Base-by-base conservation (phyloP, 2,797 vertebrate species). In the Coregonus sp. region DNA sequence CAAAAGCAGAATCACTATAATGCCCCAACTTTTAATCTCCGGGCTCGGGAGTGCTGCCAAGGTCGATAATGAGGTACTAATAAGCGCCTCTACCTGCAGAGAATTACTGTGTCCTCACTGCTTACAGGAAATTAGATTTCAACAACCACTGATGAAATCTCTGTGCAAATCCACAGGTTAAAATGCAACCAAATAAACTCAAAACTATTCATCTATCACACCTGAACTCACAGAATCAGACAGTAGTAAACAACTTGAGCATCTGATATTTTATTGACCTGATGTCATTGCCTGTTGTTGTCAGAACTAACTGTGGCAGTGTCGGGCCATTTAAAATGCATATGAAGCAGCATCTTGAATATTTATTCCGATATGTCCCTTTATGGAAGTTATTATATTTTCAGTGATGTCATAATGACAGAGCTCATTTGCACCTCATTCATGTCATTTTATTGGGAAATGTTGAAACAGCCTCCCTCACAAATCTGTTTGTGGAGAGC, bases 121-220 rank as follows among this genome's bases (percentile, higher is more conserved):
- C 50, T 84, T 73, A 79, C 72, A 68, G 74, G 74, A 84, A 79
- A 80, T 80, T 68, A 79, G 72, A 73, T 74, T 85, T 72, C 37
- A 78, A 51, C 78, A 63, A 66, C 76, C 9, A 82, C 54, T 81
- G 81, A 91, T 90, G 52, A 85, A 83, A 88, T 88, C 76, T 86
- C 67, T 66, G 33, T 29, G 15, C 40, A 29, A 15, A 16, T 15
- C 25, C 29, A 56, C 51, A 33, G 16, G 69, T 20, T 50, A 70
- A 70, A 50, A 20, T 70, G 37, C 37, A 25, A 12, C 69, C 4
- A 87, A 87, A 85, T 80, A 77, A 84, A 69, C 63, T 80, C 77
- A 61, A 56, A 82, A 76, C 74, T n/a, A 11, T 5, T 68, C 14
- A 67, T 68, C 66, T 75, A 25, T 25, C 40, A 7, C 47, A 47